These are phyloP conservation scores for Hafferia zeledoni DNA, from an alignment of 2,797 vertebrate genomes.

Conservation along the genomic window DNA sequence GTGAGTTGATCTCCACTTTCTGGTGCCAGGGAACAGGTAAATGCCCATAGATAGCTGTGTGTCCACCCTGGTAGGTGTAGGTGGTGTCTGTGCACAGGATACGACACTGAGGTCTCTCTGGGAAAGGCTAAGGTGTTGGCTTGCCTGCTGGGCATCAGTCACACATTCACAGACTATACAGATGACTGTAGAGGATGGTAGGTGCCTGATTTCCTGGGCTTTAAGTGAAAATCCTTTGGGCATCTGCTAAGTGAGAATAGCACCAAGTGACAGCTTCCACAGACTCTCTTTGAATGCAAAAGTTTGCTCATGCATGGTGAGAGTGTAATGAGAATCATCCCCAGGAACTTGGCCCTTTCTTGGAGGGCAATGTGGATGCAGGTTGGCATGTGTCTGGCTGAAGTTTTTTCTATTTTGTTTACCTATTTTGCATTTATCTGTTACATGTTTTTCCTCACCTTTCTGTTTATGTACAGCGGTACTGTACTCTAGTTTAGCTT, in stretches of 20 bases:
- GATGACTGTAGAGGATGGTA: background rate
- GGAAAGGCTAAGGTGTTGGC: background rate
- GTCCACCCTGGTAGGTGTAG: background rate
- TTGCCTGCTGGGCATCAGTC: background rate
- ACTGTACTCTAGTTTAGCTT: background rate
- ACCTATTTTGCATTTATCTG: background rate
- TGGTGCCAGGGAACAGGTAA: background rate
- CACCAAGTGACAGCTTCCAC: background rate
- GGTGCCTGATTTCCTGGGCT: background rate
- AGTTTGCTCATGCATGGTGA: background rate
- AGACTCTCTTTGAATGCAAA: background rate
- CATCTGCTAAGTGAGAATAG: background rate
- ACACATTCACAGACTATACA: rapidly evolving
- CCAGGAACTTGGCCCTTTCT: background rate
- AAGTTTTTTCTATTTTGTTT: background rate
- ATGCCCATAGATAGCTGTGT: background rate
- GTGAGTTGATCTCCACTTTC: background rate
- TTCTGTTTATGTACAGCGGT: background rate
- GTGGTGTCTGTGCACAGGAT: background rate
- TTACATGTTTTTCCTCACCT: background rate
- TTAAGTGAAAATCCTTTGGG: background rate
- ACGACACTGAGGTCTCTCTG: background rate
- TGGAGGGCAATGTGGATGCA: background rate
- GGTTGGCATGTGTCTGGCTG: background rate
- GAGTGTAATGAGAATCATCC: background rate